These are phyloP conservation scores for Mormyrops attenuatus DNA, from an alignment of 2,797 vertebrate species.

Conservation along the genomic window DNA sequence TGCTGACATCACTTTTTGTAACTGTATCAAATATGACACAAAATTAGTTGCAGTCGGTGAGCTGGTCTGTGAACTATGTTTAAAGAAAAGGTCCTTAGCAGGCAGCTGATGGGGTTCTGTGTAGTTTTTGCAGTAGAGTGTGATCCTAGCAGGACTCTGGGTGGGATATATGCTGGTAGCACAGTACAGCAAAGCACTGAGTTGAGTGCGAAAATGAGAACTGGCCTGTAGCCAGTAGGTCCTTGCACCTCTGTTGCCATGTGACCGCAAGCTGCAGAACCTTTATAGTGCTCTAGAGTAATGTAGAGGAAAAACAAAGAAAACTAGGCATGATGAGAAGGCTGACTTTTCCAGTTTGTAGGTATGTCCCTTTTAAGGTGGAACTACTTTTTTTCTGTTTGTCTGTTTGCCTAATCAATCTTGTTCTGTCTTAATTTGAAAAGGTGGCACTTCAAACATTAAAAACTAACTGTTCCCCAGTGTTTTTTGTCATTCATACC, in stretches of 20 bases:
- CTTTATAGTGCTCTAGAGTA: constrained; percentile 24
- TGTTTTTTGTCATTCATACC: background rate
- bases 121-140: background rate
- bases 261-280: constrained; percentile 32
- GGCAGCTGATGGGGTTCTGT: background rate
- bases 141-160: background rate
- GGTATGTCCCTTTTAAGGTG: constrained; percentile 30
- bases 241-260: constrained; percentile 40
- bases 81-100: background rate
- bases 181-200: background rate
- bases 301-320: background rate
- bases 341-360: constrained; percentile 16
- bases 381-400: background rate
- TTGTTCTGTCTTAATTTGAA: background rate
- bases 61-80: background rate
- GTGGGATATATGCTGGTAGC: background rate
- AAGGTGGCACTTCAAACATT: background rate
- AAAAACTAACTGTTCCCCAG: background rate
- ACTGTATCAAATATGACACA: background rate
- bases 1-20: background rate
- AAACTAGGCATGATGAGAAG: constrained; percentile 13
- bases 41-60: background rate
- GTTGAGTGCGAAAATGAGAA: background rate
- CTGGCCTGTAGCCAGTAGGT: constrained; percentile 36
- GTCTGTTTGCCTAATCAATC: background rate